Base-by-base conservation (phyloP, 1,140 invertebrate genomes). In the Drosophila azteca region DNA sequence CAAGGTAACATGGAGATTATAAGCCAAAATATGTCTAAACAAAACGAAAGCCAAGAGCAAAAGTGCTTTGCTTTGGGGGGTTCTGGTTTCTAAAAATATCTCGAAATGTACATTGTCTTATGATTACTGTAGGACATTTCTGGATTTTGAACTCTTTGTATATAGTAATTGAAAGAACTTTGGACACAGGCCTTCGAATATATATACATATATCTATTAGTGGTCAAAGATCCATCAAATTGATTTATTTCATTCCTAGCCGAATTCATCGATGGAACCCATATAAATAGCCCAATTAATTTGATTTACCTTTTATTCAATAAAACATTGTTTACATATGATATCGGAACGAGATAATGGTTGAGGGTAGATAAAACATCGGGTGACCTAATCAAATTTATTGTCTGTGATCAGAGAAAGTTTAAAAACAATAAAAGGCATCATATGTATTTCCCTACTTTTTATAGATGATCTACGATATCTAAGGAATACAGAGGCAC, bases 1-100 rank as follows among this genome's bases (percentile, higher is more conserved):
- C 71, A 75, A 75, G 72, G 72, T 64, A 75, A 67, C 62, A 51
- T 75, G 53, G 72, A 75, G 72, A 75, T 54, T 75, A 60, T 67
- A 54, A 35, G 71, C 70, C 70, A 74, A 74, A 66, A 59, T 74
- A 29, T 65, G 61, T 44, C 52, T 63, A 74, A 74, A 74, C 70
- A 74, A 55, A 55, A n/a, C n/a, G n/a, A n/a, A 31, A 50, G 17
- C 20, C 29, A 22, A 22, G 17, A 35, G 29, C 43, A 20, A 57
- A 65, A 69, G 50, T 55, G 63, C 44, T 67, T 35, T 55, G 63
- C 44, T 67, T 35, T 31, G 50, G 55, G 35, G 48, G 35, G 48
- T 65, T 74, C 46, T 45, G 31, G 39, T n/a, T 39, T 74, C 71
- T 74, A 74, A 74, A 74, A 74, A 74, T 74, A 74, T 46, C 22